Conservation (phyloP, 1,140 invertebrate species). For the Parasteatoda tepidariorum region DNA sequence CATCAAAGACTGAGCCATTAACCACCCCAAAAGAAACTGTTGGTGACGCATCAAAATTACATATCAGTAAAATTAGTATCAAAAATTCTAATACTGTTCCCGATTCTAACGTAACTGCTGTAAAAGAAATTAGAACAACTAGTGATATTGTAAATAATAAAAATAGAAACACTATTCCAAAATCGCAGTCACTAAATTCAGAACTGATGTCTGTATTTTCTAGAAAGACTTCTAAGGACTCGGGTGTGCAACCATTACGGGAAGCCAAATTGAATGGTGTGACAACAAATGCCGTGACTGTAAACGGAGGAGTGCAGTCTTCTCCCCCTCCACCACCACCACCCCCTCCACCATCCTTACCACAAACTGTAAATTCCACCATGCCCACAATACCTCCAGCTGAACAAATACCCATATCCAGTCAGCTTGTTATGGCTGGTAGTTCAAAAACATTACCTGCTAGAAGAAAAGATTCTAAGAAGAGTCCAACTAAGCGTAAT, state of each 20-base stretch:
- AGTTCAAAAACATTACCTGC: constrained; percentile 38
- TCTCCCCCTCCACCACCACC: neutral
- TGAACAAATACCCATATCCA: constrained; percentile 50
- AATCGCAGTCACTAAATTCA: constrained; percentile 46
- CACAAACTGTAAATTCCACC: neutral
- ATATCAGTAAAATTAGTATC: constrained; percentile 52
- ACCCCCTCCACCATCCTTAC: constrained; percentile 20
- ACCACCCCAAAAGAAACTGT: neutral
- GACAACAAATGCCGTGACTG: constrained; percentile 20
- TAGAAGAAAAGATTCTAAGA: constrained; percentile 30
- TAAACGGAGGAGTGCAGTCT: constrained; percentile 24
- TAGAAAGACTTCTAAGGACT: constrained; percentile 12
- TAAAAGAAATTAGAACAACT: neutral
- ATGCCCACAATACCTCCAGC: constrained; percentile 55
- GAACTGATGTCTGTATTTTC: constrained; percentile 45
- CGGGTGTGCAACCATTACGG: neutral
- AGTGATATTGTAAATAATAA: neutral
- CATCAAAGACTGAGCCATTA: neutral
- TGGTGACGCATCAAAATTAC: constrained; percentile 43
- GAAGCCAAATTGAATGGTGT: neutral
- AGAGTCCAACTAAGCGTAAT: constrained; percentile 10
- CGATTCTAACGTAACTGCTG: neutral
- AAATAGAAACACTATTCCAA: constrained; percentile 29
- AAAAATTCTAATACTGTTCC: neutral
- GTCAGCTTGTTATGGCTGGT: constrained; percentile 50